Evolutionary conservation across 2,113 vertebrate genomes (phyloP), one percentile per base, ranked within the genome.

Genomic region (Tragelaphus strepsiceros): DNA sequence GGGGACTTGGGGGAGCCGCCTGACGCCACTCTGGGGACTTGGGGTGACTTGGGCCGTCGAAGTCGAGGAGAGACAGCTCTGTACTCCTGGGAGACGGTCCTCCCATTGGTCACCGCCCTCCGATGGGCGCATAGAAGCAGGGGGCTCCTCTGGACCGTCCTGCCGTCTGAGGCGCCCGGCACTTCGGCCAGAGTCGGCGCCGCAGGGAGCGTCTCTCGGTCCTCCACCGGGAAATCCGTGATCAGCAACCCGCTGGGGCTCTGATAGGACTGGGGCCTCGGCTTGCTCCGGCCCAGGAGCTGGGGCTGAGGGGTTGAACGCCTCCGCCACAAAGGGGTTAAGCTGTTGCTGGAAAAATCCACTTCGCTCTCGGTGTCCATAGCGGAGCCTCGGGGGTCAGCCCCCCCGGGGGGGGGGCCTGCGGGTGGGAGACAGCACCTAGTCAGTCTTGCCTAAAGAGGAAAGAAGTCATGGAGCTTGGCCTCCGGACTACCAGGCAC

Each of bases 311-410:
- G 98, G 87, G 98, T 98, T 7, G 99, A 92, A 28, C 99, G 98
- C 49, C 99, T 99, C 96, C 97, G 99, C 99, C 99, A 99, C 96
- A 99, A 96, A 16, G 99, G 99, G 82, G 97, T 98, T 35, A 98
- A n/a, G 96, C 98, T 98, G 91, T 97, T 98, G 95, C 98, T 98
- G 56, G 99, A 98, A 89, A 99, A 95, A 96, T 99, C 99, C 96
- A 99, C 99, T 90, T 99, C 99, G 56, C 99, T 99, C 77, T 99
- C 99, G 51, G 98, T 96, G 91, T 99, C 99, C 99, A 99, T 99
- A 51, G 96, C 94, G 83, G 81, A 93, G 95, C 54, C 95, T 94
- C 8, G 3, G 58, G 51, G 43, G 80, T 87, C 87, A 86, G 87
- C 94, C 87, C 64, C 24, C 17, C 16, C 39, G 39, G 39, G 39